Evolutionary conservation across 2,797 vertebrate species (phyloP), one percentile per base, ranked within the genome.

Genomic region (Takifugu rubripes): DNA sequence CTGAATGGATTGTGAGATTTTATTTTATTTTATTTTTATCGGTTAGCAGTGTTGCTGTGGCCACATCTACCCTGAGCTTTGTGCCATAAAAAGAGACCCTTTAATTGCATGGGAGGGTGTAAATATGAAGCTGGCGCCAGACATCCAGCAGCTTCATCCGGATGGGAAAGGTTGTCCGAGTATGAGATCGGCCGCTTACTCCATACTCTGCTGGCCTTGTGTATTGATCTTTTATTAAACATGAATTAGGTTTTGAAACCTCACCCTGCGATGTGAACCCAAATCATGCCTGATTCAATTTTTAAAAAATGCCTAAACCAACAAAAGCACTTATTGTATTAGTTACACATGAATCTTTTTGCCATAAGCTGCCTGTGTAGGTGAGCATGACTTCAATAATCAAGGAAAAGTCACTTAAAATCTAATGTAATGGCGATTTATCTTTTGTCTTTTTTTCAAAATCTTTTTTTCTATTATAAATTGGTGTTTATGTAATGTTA

Each of bases 401-500:
- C 57, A 70, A 78, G 65, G 21, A 48, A 68, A 72, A 69, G 79
- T 85, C 74, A 78, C 72, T 78, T 85, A 86, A 86, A 86, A 81
- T 87, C 77, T 84, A 85, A 77, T 87, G 82, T 85, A 84, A 88
- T 84, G 85, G 75, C 78, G 84, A 82, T 81, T 81, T 76, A 87
- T 61, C 84, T 77, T 80, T 82, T 67, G 78, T 49, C 11, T 68
- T 67, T 70, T 47, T 48, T 48, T 25, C 56, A 81, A 84, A 84
- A 68, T 81, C 76, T 61, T 74, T 85, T 87, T 87, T 84, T 82
- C 83, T 86, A 84, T 89, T 88, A 84, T 88, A 85, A 90, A 87
- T 87, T 77, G 77, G 61, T 89, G 86, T 88, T 85, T 68, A 84
- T 88, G 87, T 87, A 75, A 86, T 89, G 75, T 89, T 87, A 85